Base-by-base conservation (phyloP, 2,888 invertebrate species). In the Lymantria monacha region DNA sequence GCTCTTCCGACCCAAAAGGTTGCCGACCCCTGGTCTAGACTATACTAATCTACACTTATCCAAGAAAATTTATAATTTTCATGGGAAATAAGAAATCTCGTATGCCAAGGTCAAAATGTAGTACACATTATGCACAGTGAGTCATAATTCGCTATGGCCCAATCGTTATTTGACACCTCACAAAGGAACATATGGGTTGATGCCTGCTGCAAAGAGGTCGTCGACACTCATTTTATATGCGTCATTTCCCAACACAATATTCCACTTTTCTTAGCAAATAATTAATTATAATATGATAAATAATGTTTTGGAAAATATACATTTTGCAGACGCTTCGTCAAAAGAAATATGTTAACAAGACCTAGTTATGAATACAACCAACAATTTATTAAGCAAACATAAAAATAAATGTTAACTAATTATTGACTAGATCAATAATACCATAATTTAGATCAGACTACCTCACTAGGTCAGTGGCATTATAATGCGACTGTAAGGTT, bases 81-180 rank as follows among this genome's bases (percentile, higher is more conserved):
- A 2, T 3, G 22, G 22, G 22, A 22, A 22, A 5, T 2, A 5
- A 22, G 22, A 22, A n/a, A n/a, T n/a, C n/a, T 22, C 5, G 5
- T 22, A 22, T 22, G 22, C 22, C 22, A 5, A 2, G 22, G 22
- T 22, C 22, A 22, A 22, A 22, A 3, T 22, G 3, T 22, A 22
- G 74, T 79, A 80, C 70, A 77, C 70, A 77, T 66, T 81, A 88
- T 87, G 86, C 66, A 57, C 66, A 22, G 52, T 87, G 87, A 88
- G 63, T 89, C 89, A 88, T 69, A 72, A 71, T 76, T 72, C 73
- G 71, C 57, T 69, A 72, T 62, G 76, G 74, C 79, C 81, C 81
- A 83, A 83, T 81, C 74, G 69, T 66, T 72, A 77, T 79, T 76
- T 76, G 72, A 77, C 80, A 77, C 72, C 68, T 70, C 74, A 89